Evolutionary conservation across 2,888 invertebrate species (phyloP).

Genomic region (Ectropis crepuscularia): DNA sequence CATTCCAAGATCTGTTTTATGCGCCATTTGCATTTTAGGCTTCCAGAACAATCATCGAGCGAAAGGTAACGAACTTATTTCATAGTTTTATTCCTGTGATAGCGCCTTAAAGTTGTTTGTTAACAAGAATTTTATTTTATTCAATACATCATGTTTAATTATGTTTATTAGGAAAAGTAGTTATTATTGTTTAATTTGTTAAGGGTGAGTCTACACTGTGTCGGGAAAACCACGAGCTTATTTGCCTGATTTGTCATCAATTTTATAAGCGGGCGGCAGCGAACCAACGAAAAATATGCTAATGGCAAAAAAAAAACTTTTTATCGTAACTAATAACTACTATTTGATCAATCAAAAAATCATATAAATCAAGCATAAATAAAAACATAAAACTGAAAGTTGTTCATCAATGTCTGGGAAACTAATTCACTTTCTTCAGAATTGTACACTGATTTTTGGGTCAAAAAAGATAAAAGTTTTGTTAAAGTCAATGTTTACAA

Average conservation of each 20-base stretch:
- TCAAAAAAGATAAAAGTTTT: too few species aligned
- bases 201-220: slow-evolving; percentile 41
- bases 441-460: too few species aligned
- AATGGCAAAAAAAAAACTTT: too few species aligned
- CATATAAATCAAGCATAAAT: too few species aligned
- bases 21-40: slow-evolving; percentile 43
- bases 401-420: too few species aligned
- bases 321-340: too few species aligned
- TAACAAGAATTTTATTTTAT: slow-evolving; percentile 41
- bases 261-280: not conserved
- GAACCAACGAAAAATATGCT: too few species aligned
- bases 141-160: slow-evolving; percentile 34
- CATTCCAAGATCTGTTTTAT: slow-evolving; percentile 37
- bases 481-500: too few species aligned
- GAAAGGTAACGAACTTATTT: slow-evolving; percentile 51
- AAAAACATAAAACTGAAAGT: too few species aligned
- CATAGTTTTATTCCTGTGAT: slow-evolving; percentile 72
- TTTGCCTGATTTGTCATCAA: not conserved
- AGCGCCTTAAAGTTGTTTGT: slow-evolving; percentile 58
- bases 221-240: not conserved
- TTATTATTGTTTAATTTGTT: slow-evolving; percentile 43
- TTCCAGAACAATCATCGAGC: slow-evolving; percentile 44
- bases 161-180: slow-evolving; percentile 32
- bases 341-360: too few species aligned
- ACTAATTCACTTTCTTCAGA: too few species aligned